Base-by-base conservation (phyloP, 2,113 vertebrate species). In the Menidia beryllina region DNA sequence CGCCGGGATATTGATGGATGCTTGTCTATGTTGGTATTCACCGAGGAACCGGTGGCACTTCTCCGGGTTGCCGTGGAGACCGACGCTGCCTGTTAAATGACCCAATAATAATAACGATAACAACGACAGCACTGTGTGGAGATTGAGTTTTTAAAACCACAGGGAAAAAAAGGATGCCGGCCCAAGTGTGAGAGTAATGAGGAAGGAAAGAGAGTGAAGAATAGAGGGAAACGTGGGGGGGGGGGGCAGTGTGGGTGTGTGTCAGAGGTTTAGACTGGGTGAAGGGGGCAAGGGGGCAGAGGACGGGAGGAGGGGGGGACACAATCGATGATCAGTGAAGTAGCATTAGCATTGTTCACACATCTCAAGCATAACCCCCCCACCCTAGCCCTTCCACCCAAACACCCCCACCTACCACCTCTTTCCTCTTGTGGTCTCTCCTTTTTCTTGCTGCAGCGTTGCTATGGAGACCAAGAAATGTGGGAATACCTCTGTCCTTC, bases 401-500 rank as follows among this genome's bases (percentile, higher is more conserved):
- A 36, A 36, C 48, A 11, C 61, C 55, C 75, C 78, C 60, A 43
- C 63, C 77, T 34, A 56, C 68, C 75, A 41, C 53, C 82, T 76
- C 63, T 66, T 73, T 71, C 77, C 81, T 86, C 86, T 74, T 84
- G 78, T 79, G 69, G 83, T 84, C 89, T 88, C 87, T 82, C 88
- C 84, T 79, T 81, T 85, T 86, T 87, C 90, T 92, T 88, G 90
- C 92, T 91, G 93, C 93, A 91, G 92, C 87, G 89, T 94, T 93
- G 77, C 91, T 86, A 91, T 93, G 89, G 86, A 23, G 84, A 94
- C 91, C 7, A 65, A 93, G 92, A 93, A 93, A 90, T 89, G 91
- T 94, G 91, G 92, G 91, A 93, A 93, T 92, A 93, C 92, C 91
- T 92, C 91, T 89, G 93, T 94, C 93, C 93, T 94, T 93, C 91